phyloP scores from a whole-genome alignment of 1,140 invertebrate species.

The Listronotus oregonensis region DNA sequence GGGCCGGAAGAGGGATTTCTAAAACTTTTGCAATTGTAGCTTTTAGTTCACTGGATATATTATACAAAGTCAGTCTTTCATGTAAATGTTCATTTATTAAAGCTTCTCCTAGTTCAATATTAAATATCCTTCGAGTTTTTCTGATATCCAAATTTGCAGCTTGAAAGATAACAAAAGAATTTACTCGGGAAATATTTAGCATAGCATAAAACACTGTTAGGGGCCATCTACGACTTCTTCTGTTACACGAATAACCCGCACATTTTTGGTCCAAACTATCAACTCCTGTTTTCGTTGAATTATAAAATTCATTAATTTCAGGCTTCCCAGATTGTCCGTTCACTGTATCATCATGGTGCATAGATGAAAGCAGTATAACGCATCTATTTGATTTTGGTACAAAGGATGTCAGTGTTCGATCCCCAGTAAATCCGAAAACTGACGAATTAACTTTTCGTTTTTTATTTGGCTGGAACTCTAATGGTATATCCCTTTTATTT shows the following conservation, averaged over 20 bases:
- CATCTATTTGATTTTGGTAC: constrained; percentile 22
- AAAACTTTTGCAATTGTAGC: constrained; percentile 6
- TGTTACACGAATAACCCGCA: constrained; percentile 40
- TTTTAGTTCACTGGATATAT: constrained; percentile 14
- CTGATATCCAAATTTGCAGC: constrained; percentile 5
- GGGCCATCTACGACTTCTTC: constrained; percentile 49
- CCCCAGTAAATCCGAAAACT: constrained; percentile 27
- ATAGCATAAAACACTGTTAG: constrained; percentile 46
- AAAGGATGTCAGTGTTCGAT: constrained; percentile 23
- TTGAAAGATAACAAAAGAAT: constrained; percentile 21
- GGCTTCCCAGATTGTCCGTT: constrained; percentile 40
- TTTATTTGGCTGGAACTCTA: constrained; percentile 5
- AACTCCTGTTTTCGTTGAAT: constrained; percentile 51
- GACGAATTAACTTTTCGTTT: constrained; percentile 7
- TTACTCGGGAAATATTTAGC: constrained; percentile 43
- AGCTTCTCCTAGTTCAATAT: constrained; percentile 12
- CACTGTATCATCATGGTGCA: constrained; percentile 48
- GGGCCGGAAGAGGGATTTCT: background rate
- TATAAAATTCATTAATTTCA: too few relatives aligned
- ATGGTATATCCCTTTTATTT: constrained; percentile 17
- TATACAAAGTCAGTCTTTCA: constrained; percentile 9
- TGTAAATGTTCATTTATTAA: constrained; percentile 16
- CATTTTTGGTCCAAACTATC: constrained; percentile 49
- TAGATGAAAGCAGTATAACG: constrained; percentile 49
- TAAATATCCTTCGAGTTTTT: constrained; percentile 13